phyloP scores from a whole-genome alignment of 2,888 invertebrate genomes.

The Drosophila acutilabella region DNA sequence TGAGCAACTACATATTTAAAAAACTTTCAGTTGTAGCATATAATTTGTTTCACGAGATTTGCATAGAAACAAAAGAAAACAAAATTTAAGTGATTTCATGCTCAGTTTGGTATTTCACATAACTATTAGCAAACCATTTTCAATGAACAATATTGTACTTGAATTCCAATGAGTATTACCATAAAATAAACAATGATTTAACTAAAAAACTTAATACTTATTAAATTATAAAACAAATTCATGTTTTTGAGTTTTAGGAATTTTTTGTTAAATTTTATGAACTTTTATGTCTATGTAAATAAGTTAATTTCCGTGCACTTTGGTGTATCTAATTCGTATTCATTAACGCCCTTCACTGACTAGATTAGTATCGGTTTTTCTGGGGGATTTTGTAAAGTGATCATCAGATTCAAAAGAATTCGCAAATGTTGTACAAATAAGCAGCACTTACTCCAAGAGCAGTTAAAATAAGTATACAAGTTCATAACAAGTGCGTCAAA shows the following conservation, averaged over 20 bases:
- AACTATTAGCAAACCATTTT: too few relatives aligned
- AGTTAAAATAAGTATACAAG: slow-evolving; percentile 16
- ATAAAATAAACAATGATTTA: too few relatives aligned
- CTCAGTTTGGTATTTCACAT: not conserved
- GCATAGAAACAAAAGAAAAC: slow-evolving; percentile 19
- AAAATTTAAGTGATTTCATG: slow-evolving; percentile 2
- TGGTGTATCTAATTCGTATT: slow-evolving; percentile 2
- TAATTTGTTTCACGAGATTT: slow-evolving; percentile 6
- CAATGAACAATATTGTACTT: not conserved
- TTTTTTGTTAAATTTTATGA: too few relatives aligned
- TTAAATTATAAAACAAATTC: too few relatives aligned
- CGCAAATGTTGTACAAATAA: slow-evolving; percentile 38
- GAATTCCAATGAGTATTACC: not conserved
- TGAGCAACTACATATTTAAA: slow-evolving; percentile 5
- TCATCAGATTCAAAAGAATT: slow-evolving; percentile 40
- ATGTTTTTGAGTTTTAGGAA: too few relatives aligned
- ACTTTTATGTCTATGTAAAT: too few relatives aligned
- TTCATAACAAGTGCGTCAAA: slow-evolving; percentile 37
- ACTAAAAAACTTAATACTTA: too few relatives aligned
- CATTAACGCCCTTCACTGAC: slow-evolving; percentile 19
- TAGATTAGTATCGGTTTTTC: slow-evolving; percentile 19
- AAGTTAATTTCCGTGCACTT: slow-evolving; percentile 1
- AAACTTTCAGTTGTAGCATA: not conserved
- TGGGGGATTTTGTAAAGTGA: slow-evolving; percentile 5
- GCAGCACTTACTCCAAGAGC: slow-evolving; percentile 5